Evolutionary conservation across 23 tunicate genomes (phyloP).

Genomic region (Ciona savignyi): DNA sequence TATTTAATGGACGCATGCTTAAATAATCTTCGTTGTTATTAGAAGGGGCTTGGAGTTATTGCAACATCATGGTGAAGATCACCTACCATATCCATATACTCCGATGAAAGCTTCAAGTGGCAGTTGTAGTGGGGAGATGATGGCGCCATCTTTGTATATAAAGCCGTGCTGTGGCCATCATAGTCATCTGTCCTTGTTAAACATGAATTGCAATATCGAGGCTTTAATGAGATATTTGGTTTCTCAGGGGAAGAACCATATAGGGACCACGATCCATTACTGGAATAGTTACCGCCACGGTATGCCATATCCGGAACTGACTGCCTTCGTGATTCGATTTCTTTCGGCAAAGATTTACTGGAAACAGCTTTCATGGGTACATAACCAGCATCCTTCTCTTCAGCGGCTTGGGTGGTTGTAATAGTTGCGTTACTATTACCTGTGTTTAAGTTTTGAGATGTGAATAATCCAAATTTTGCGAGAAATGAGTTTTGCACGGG

Average conservation of each 20-base stretch:
- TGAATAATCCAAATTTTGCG: constrained; percentile 1
- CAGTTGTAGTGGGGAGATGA: constrained; percentile 28
- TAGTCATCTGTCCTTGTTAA: background rate
- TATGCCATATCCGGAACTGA: constrained; percentile 23
- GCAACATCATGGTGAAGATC: too few relatives aligned
- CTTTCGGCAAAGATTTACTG: constrained; percentile 50
- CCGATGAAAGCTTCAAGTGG: constrained; percentile 17
- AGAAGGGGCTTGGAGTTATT: background rate
- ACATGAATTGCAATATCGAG: constrained; percentile 3
- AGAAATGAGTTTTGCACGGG: background rate
- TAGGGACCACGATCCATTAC: constrained; percentile 11
- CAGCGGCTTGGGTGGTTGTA: background rate
- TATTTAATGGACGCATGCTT: constrained; percentile 24
- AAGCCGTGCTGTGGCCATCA: background rate
- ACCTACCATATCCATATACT: background rate
- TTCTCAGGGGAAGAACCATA: constrained; percentile 42
- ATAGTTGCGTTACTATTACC: constrained; percentile 13
- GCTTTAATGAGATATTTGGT: background rate
- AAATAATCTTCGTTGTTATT: constrained; percentile 14
- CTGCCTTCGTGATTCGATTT: constrained; percentile 37
- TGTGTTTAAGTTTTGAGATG: constrained; percentile 24
- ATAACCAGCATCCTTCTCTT: constrained; percentile 15
- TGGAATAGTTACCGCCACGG: background rate
- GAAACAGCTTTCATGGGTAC: constrained; percentile 65
- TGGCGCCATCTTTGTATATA: constrained; percentile 21